Conservation (phyloP, 2,113 vertebrate genomes). For the western clawed frog (Xenopus tropicalis) region UCB_Xtro_10.0 CM004447.2:107661501-107662000, state of each 20-base stretch:
- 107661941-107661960: not conserved
- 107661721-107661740: constrained; percentile 74
- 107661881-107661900: constrained; percentile 64
- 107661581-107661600: not conserved
- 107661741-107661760: constrained; percentile 76
- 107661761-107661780: constrained; percentile 70
- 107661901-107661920: constrained; percentile 54
- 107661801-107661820: constrained; percentile 75
- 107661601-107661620: not conserved
- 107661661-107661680: constrained; percentile 53
- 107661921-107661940: not conserved
- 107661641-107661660: constrained; percentile 50
- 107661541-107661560: not conserved
- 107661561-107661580: not conserved
- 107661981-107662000: no score
- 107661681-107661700: constrained; percentile 62
- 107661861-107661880: constrained; percentile 78
- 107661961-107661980: not conserved
- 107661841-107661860: constrained; percentile 71
- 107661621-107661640: not conserved
- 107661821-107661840: constrained; percentile 71
- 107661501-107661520: no score
- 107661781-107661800: constrained; percentile 71
- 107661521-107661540: not conserved
- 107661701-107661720: constrained; percentile 74